These are phyloP conservation scores for Gonatopus flavifemur DNA, from an alignment of 1,140 invertebrate species.

Conservation along the genomic window DNA sequence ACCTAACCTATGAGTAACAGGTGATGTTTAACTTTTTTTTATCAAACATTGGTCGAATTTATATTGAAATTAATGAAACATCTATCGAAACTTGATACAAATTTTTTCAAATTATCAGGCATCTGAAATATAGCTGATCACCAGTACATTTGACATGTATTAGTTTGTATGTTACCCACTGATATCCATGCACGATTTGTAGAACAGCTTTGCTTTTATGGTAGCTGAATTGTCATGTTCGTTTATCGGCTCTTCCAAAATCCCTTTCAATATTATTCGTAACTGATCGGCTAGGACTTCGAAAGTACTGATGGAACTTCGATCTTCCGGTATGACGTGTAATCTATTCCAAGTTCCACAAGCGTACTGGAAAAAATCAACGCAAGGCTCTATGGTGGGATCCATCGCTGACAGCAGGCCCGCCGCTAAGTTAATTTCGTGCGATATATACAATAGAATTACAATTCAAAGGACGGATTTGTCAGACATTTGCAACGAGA, in stretches of 20 bases:
- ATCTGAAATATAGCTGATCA: too few relatives aligned
- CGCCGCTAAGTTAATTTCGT: conserved; percentile 64
- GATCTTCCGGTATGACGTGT: conserved; percentile 87
- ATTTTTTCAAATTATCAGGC: too few relatives aligned
- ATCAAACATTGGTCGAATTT: background rate
- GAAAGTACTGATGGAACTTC: conserved; percentile 84
- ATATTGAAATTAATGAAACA: too few relatives aligned
- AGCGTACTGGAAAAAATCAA: conserved; percentile 87
- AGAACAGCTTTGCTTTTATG: conserved; percentile 81
- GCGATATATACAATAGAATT: background rate
- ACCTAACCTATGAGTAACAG: too few relatives aligned
- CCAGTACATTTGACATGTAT: too few relatives aligned
- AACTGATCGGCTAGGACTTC: conserved; percentile 86
- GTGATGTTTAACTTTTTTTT: background rate
- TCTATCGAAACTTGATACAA: too few relatives aligned
- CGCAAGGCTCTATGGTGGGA: conserved; percentile 75
- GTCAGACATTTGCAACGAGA: background rate
- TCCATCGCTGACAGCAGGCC: conserved; percentile 86
- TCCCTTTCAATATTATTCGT: conserved; percentile 79
- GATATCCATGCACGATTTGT: conserved; percentile 84
- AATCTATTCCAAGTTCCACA: conserved; percentile 88
- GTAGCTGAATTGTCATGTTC: conserved; percentile 71
- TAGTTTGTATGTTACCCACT: too few relatives aligned
- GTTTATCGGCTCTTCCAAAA: conserved; percentile 71
- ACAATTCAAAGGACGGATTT: background rate